Conservation (phyloP, 2,888 invertebrate genomes). For the Cremastobaeus sp. region DNA sequence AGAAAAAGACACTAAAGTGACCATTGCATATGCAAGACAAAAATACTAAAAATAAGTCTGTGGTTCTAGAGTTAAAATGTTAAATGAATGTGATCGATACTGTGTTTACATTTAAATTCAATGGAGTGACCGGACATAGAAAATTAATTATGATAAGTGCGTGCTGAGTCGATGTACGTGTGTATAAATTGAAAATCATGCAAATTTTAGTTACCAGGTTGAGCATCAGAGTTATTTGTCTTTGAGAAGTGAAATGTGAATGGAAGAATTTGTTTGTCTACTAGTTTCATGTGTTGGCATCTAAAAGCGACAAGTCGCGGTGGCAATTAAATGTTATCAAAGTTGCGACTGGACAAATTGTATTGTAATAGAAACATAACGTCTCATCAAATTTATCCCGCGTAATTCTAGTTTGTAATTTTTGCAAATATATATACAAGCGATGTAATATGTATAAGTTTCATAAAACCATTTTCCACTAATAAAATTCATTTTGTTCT, state of each 20-base stretch:
- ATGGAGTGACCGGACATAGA: no score
- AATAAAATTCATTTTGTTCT: constrained; percentile 35
- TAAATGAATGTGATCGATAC: no score
- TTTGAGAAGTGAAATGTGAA: constrained; percentile 2
- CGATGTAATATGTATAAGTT: constrained; percentile 42
- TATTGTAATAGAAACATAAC: constrained; percentile 14
- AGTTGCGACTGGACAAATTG: constrained; percentile 4
- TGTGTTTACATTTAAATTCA: no score
- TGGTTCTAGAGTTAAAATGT: no score
- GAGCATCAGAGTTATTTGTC: constrained; percentile 7
- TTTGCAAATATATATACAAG: constrained; percentile 48
- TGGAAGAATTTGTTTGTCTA: constrained; percentile 9
- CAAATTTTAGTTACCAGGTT: no score
- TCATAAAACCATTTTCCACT: constrained; percentile 43
- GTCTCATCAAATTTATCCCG: constrained; percentile 21
- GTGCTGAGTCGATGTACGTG: no score
- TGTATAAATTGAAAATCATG: no score
- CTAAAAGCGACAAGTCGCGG: constrained; percentile 7
- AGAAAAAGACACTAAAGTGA: no score
- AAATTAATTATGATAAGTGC: no score
- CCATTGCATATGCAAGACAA: no score
- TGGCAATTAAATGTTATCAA: constrained; percentile 7
- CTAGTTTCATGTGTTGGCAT: constrained; percentile 30
- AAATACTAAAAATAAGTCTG: no score
- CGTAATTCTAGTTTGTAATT: constrained; percentile 40